phyloP scores from a whole-genome alignment of 2,797 vertebrate genomes.

The Paguma larvata region DNA sequence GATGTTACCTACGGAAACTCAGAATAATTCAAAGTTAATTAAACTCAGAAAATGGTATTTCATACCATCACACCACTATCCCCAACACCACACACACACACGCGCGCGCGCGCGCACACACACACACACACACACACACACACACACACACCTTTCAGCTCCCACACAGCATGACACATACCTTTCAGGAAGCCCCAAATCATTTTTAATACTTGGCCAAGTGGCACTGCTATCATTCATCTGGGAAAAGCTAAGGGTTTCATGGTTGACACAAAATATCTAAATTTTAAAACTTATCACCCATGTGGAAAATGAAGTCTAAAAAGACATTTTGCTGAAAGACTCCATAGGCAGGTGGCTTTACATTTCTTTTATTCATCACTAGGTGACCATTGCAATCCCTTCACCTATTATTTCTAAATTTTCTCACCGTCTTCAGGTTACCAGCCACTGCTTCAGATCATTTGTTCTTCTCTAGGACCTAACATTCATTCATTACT shows the following conservation, averaged over 20 bases:
- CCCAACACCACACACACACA: background rate
- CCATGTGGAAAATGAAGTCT: slow-evolving; percentile 58
- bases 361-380: slow-evolving; percentile 56
- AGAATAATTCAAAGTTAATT: slow-evolving; percentile 14
- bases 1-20: background rate
- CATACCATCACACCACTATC: background rate
- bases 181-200: background rate
- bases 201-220: background rate
- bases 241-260: slow-evolving; percentile 52
- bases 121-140: background rate
- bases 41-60: background rate
- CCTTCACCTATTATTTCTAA: slow-evolving; percentile 35
- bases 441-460: background rate
- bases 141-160: background rate
- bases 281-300: slow-evolving; percentile 61
- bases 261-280: slow-evolving; percentile 53
- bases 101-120: background rate
- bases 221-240: background rate
- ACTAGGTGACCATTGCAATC: background rate
- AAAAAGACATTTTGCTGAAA: slow-evolving; percentile 52
- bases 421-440: background rate
- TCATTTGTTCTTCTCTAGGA: background rate
- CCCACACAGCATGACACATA: background rate
- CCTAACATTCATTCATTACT: background rate
- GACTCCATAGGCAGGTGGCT: slow-evolving; percentile 36